Conservation (phyloP, 2,797 vertebrate genomes). For the Capromys pilorides region DNA sequence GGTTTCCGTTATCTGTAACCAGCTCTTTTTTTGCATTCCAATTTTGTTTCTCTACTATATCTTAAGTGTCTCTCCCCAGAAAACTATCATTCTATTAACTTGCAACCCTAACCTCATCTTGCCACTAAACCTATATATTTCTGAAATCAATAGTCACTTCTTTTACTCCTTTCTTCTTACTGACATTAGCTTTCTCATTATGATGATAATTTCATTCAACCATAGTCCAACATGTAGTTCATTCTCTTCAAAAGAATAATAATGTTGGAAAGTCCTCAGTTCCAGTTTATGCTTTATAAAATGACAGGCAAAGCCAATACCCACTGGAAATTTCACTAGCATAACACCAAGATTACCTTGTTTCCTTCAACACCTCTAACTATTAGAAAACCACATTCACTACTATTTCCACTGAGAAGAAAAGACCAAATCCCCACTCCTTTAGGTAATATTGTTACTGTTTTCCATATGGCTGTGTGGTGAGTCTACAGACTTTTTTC, state of each 20-base stretch:
- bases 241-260: slow-evolving; percentile 27
- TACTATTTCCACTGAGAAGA: background rate
- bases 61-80: background rate
- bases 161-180: background rate
- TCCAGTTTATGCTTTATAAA: background rate
- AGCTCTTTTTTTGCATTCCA: background rate
- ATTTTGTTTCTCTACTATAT: background rate
- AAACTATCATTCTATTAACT: background rate
- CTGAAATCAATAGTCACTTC: background rate
- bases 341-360: background rate
- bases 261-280: background rate
- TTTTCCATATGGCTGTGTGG: background rate
- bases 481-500: background rate
- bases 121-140: background rate
- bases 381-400: background rate
- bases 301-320: background rate
- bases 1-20: background rate
- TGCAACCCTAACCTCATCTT: background rate
- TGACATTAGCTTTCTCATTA: background rate
- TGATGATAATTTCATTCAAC: background rate
- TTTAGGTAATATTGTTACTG: background rate
- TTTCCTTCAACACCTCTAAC: background rate
- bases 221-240: background rate
- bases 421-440: background rate
- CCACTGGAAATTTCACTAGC: slow-evolving; percentile 30